Evolutionary conservation across 2,113 vertebrate genomes (phyloP).

Genomic region (Alaudala cheleensis): DNA sequence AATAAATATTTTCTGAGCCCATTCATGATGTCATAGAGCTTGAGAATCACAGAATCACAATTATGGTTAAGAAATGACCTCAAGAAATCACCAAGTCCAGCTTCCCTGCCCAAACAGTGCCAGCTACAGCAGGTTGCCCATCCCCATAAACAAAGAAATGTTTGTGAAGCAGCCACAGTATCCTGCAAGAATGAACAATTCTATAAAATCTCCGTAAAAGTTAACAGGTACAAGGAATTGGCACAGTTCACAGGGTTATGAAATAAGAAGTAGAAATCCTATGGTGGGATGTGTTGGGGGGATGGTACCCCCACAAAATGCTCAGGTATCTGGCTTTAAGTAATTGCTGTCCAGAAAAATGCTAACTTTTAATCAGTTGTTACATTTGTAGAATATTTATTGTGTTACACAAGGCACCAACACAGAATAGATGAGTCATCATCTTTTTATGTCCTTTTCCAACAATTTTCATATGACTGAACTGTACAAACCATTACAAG

Average conservation of each 20-base stretch:
- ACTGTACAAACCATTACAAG: neutral
- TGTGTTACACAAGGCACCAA: neutral
- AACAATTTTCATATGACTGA: neutral
- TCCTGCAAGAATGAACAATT: neutral
- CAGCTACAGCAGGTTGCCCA: neutral
- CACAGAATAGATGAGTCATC: neutral
- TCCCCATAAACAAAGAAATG: neutral
- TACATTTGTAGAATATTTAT: neutral
- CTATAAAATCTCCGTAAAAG: neutral
- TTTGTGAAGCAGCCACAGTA: neutral
- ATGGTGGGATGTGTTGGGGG: neutral
- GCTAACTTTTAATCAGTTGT: neutral
- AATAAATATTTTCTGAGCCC: neutral
- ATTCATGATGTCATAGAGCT: neutral
- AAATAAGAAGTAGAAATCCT: neutral
- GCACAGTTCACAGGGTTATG: too few species aligned
- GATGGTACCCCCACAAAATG: fast-evolving
- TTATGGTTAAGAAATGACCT: neutral
- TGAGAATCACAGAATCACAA: neutral
- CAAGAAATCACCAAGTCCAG: neutral
- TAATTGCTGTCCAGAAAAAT: neutral
- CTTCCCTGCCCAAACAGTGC: neutral
- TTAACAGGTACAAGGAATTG: neutral
- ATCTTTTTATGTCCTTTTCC: neutral
- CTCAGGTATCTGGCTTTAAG: neutral